Conservation (phyloP, 2,113 vertebrate genomes). For the Polypterus senegalus region DNA sequence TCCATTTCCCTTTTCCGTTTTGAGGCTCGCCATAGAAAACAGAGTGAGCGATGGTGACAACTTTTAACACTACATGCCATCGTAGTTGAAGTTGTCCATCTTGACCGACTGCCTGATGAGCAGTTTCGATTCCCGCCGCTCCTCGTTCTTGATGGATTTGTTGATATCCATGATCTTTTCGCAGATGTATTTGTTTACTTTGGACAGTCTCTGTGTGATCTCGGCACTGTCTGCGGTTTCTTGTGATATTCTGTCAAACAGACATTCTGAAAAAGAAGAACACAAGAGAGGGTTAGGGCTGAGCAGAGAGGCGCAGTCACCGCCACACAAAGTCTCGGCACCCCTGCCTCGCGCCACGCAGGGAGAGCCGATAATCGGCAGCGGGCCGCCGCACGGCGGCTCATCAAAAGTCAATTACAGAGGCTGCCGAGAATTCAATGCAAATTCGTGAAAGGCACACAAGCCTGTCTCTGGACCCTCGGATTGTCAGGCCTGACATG, state of each 20-base stretch:
- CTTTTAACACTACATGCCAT: constrained; percentile 50
- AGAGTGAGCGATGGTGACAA: constrained; percentile 42
- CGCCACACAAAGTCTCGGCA: too few relatives aligned
- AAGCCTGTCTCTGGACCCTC: too few relatives aligned
- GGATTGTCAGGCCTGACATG: too few relatives aligned
- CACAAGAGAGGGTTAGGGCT: constrained; percentile 8
- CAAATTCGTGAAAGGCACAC: too few relatives aligned
- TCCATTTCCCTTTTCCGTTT: constrained; percentile 25
- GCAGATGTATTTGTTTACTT: constrained; percentile 99
- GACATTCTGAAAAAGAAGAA: constrained; percentile 69
- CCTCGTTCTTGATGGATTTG: constrained; percentile 98
- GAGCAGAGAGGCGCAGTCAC: neutral
- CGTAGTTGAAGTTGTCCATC: constrained; percentile 62
- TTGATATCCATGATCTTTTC: constrained; percentile 99
- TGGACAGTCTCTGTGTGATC: constrained; percentile 97
- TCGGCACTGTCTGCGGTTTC: constrained; percentile 95
- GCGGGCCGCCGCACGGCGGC: too few relatives aligned
- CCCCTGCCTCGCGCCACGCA: too few relatives aligned
- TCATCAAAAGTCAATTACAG: too few relatives aligned
- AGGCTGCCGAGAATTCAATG: too few relatives aligned
- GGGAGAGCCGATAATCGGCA: too few relatives aligned
- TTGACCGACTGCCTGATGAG: constrained; percentile 65
- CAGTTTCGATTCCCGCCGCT: constrained; percentile 89
- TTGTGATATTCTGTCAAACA: constrained; percentile 97
- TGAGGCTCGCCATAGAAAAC: constrained; percentile 29